A percentile compares a stretch with the other conserved stretches of the same genome.
Conservation (phyloP, 2,888 invertebrate genomes). For the Petrolisthes cinctipes region DNA sequence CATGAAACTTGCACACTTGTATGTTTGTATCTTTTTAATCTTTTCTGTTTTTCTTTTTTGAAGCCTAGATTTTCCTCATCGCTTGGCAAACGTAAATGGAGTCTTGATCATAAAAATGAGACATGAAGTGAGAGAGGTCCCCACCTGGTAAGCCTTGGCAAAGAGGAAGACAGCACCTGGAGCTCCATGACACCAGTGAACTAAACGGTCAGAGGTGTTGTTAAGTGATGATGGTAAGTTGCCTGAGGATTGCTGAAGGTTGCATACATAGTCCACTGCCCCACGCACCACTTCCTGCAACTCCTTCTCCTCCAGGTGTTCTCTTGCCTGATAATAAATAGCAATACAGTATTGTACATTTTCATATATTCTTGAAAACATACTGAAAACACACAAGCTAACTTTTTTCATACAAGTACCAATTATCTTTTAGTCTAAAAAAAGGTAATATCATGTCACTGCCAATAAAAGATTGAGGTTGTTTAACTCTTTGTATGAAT, state of each 20-base stretch:
- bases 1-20: too few species aligned
- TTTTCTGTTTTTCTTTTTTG: too few species aligned
- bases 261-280: constrained; percentile 70
- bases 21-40: too few species aligned
- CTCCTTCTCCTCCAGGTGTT: constrained; percentile 62
- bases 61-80: too few species aligned
- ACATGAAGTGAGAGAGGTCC: background rate
- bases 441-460: too few species aligned
- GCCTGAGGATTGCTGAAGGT: constrained; percentile 70
- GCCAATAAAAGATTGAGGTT: too few species aligned
- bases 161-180: constrained; percentile 80
- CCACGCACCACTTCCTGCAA: constrained; percentile 68
- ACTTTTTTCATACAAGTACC: background rate
- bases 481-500: too few species aligned
- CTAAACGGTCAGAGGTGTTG: constrained; percentile 79
- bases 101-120: background rate
- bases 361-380: background rate
- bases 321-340: constrained; percentile 38
- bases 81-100: too few species aligned
- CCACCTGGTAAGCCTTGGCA: constrained; percentile 78
- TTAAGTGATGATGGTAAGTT: constrained; percentile 70
- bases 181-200: constrained; percentile 97
- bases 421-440: too few species aligned
- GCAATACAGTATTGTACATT: too few species aligned
- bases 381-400: background rate